Percentiles rank a stretch among this genome's conserved stretches.
Conservation (phyloP, 2,797 vertebrate species). For the Lutjanus campechanus region DNA sequence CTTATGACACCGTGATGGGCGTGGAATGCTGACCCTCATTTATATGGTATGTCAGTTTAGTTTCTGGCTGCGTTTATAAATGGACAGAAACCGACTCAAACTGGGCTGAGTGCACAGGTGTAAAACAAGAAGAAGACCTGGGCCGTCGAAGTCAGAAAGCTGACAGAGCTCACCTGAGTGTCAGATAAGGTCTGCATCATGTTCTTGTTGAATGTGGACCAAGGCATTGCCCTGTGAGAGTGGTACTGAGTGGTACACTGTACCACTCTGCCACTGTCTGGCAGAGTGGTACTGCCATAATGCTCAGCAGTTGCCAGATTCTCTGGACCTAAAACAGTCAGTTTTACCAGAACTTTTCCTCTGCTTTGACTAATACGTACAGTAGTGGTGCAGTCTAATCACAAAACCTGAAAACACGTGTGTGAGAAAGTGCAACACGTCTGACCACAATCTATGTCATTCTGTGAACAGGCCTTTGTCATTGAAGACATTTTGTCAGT, state of each 20-base stretch:
- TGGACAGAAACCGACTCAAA: background rate
- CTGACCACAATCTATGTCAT: too few relatives aligned
- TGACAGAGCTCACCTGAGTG: background rate
- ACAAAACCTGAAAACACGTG: background rate
- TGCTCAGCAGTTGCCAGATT: background rate
- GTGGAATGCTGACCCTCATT: background rate
- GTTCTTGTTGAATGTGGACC: background rate
- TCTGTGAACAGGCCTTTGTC: too few relatives aligned
- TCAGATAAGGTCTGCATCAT: background rate
- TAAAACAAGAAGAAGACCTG: background rate
- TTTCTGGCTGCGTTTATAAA: background rate
- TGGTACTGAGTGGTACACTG: too few relatives aligned
- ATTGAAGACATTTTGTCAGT: too few relatives aligned
- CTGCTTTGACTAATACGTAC: too few relatives aligned
- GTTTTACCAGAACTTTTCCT: too few relatives aligned
- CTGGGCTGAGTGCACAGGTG: background rate
- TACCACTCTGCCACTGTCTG: too few relatives aligned
- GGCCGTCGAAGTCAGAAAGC: background rate
- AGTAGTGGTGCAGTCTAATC: background rate
- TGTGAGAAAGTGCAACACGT: background rate
- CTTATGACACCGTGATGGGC: background rate
- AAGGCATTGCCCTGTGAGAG: background rate
- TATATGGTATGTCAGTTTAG: background rate
- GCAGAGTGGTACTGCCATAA: background rate
- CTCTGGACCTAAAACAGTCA: background rate